A percentile compares a stretch with the other conserved stretches of the same genome.
Evolutionary conservation across 2,113 vertebrate genomes (phyloP).

Genomic region (Chascanopsetta lugubris): DNA sequence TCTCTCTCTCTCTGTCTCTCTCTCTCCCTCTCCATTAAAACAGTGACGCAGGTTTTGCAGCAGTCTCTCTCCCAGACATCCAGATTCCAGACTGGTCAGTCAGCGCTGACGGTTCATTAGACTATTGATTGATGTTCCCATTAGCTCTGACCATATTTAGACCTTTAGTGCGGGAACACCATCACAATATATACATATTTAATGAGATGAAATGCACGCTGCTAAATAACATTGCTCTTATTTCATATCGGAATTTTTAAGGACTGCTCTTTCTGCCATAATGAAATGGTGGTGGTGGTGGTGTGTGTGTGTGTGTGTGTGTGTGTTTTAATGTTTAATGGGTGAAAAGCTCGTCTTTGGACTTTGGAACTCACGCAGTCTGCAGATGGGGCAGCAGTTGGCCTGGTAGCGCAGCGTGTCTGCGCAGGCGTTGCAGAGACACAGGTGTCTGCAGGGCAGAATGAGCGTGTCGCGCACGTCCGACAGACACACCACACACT

Average conservation of each 20-base stretch:
- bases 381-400: slow-evolving; percentile 97
- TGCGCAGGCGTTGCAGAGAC: slow-evolving; percentile 93
- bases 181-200: slow-evolving; percentile 2
- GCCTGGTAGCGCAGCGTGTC: slow-evolving; percentile 97
- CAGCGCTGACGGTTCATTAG: not conserved
- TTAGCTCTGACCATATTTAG: not conserved
- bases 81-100: slow-evolving; percentile 1
- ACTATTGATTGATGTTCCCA: slow-evolving; percentile 11
- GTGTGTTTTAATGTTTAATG: too few species aligned
- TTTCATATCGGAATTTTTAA: too few species aligned
- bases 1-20: not conserved
- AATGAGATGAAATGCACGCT: not conserved
- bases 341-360: not conserved
- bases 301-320: too few species aligned
- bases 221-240: too few species aligned
- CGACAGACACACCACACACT: slow-evolving; percentile 97
- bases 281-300: not conserved
- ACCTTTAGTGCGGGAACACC: not conserved
- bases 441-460: slow-evolving; percentile 95
- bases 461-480: slow-evolving; percentile 96
- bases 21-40: not conserved
- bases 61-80: not conserved
- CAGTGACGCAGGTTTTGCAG: not conserved
- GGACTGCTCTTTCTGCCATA: not conserved
- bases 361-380: slow-evolving; percentile 87